Base-by-base conservation (phyloP, 2,797 vertebrate species). In the Euthynnus affinis region DNA sequence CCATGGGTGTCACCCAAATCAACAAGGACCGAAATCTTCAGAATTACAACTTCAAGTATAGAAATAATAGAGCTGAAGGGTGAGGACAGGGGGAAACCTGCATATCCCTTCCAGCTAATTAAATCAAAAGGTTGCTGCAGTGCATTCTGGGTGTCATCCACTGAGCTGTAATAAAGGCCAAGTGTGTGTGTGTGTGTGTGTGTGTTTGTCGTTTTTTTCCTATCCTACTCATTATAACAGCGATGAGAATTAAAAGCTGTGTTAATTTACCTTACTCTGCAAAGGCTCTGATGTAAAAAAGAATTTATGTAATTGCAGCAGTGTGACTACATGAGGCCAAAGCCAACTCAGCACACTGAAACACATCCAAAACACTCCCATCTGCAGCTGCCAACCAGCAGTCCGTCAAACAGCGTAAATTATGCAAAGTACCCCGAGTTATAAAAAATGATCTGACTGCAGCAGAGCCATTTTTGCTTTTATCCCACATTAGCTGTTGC, bases 341-440 rank as follows among this genome's bases (percentile, higher is more conserved):
- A 51, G 83, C 80, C 71, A 76, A 62, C 80, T 77, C 83, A 81
- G 83, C 78, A 82, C 68, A 29, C 49, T 49, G 56, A 83, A 55
- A 75, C 67, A 18, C 72, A 61, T 48, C 65, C 82, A 73, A 57
- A 57, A 71, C 74, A 9, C 73, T 27, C 37, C 20, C 83, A 4
- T 78, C 78, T 46, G 65, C 82, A 76, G 46, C 71, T 66, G 82
- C 68, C 87, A 77, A 15, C 17, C 71, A 67, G 73, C 83, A 37
- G 60, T 46, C 75, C 14, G 32, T 74, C 81, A 63, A 66, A 59
- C 76, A 3, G 3, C 3, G 40, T 70, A 25, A 80, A 87, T 87
- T 71, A 89, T 60, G 81, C 70, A 82, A 71, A 81, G 71, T 48
- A 76, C 80, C 74, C 72, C 0, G 27, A 60, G 76, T 62, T 69